Evolutionary conservation across 2,797 vertebrate genomes (phyloP), one percentile per base, ranked within the genome.

Genomic region (Microchirus variegatus): DNA sequence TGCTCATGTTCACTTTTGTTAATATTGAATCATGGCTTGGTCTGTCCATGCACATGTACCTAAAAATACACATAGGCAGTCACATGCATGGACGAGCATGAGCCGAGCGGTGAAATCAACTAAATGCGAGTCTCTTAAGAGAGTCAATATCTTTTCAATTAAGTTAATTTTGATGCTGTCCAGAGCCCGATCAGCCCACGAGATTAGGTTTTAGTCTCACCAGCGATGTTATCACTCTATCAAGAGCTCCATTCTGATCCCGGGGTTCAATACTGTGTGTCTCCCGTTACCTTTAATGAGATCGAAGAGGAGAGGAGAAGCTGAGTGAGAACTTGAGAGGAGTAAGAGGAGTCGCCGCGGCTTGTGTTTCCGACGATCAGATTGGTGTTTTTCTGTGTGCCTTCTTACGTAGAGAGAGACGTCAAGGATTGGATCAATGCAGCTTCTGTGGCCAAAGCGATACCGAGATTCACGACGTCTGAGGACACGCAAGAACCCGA

Each of bases 261-360:
- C 55, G 45, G 35, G 7, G 47, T 10, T 8, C 5, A 35, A 67
- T 52, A 46, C 49, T 53, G 54, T 53, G 54, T 15, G 40, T 54
- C 48, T 82, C 72, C 19, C 62, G 66, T 87, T 87, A 74, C 80
- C 65, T 50, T 63, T 82, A 79, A 87, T 42, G 41, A 72, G 66
- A 70, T 38, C 18, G 59, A 62, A 43, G 44, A 35, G 2, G 53
- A 61, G 54, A 63, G 35, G 42, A 35, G 55, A 72, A 64, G 51
- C 69, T 54, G 73, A 69, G 8, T 43, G 73, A 82, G 63, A 88
- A 80, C 73, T 51, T 62, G 74, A 88, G 81, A 80, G 54, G 54
- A 22, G 65, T 80, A 76, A 86, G 41, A 4, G 75, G 80, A 82
- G 63, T 70, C 67, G 0, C 50, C 12, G 4, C 14, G 55, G 65